phyloP scores from a whole-genome alignment of 1,140 invertebrate genomes.

The Wiebesia pumilae region DNA sequence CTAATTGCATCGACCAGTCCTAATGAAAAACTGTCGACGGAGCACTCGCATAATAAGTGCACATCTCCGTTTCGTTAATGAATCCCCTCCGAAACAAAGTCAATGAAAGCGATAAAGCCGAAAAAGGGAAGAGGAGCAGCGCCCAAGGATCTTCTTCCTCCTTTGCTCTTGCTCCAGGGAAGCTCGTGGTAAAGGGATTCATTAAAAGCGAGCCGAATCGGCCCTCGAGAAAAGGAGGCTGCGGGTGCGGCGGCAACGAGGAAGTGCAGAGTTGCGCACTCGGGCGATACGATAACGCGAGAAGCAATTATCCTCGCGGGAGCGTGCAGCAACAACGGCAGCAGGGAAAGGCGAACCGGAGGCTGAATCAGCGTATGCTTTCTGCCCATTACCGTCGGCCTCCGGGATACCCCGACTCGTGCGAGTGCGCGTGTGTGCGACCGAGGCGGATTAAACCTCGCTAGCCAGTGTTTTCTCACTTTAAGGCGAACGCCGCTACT shows the following conservation, averaged over 20 bases:
- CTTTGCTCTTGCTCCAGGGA: background rate
- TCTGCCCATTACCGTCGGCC: constrained; percentile 35
- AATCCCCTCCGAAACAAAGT: background rate
- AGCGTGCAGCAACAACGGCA: background rate
- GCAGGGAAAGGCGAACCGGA: background rate
- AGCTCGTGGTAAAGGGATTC: constrained; percentile 44
- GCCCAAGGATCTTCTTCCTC: background rate
- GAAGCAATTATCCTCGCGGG: constrained; percentile 50
- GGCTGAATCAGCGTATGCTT: background rate
- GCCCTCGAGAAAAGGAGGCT: background rate
- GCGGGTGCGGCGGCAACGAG: constrained; percentile 31
- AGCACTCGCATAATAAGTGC: too few species aligned
- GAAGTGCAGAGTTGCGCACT: constrained; percentile 41
- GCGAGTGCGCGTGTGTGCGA: background rate
- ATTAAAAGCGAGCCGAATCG: constrained; percentile 47
- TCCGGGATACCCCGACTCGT: background rate
- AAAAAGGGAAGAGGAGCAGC: too few species aligned
- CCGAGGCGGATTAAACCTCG: background rate
- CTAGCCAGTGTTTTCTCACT: constrained; percentile 27
- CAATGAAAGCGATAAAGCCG: too few species aligned
- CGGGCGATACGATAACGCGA: constrained; percentile 50
- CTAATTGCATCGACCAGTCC: too few species aligned
- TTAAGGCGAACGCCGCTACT: constrained; percentile 1
- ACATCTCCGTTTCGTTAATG: too few species aligned
- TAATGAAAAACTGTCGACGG: too few species aligned